phyloP scores from a whole-genome alignment of 2,888 invertebrate species.

The Polydrusus pterygomalis region DNA sequence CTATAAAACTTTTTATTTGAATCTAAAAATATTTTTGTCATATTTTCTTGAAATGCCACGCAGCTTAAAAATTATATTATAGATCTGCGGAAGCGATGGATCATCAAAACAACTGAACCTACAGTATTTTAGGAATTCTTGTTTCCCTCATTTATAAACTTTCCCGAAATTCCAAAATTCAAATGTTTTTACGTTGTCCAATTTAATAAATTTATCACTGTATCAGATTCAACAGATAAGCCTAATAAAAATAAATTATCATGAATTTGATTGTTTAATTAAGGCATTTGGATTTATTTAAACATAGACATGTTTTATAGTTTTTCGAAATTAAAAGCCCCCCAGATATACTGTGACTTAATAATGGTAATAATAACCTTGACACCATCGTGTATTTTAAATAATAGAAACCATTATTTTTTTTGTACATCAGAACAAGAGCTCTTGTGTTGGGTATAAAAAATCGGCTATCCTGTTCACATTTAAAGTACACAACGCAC shows the following conservation, averaged over 20 bases:
- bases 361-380: constrained; percentile 1
- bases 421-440: constrained; percentile 4
- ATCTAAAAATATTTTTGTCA: too few species aligned
- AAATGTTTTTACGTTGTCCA: neutral
- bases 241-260: constrained; percentile 4
- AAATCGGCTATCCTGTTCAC: constrained; percentile 26
- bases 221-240: constrained; percentile 13
- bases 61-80: too few species aligned
- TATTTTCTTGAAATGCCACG: too few species aligned
- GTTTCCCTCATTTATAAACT: neutral
- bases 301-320: constrained; percentile 1
- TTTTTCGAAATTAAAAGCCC: neutral
- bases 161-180: neutral
- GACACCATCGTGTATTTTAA: constrained; percentile 17
- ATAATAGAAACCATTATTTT: constrained; percentile 28
- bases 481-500: constrained; percentile 19
- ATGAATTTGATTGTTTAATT: constrained; percentile 17
- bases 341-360: constrained; percentile 8
- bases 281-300: neutral
- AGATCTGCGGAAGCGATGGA: too few species aligned
- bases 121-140: too few species aligned
- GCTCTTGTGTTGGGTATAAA: neutral
- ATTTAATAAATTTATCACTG: constrained; percentile 15
- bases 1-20: too few species aligned
- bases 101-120: too few species aligned